A percentile compares a stretch with the other conserved stretches of the same genome.
Evolutionary conservation across 2,113 vertebrate genomes (phyloP).

Genomic region (Aix galericulata): DNA sequence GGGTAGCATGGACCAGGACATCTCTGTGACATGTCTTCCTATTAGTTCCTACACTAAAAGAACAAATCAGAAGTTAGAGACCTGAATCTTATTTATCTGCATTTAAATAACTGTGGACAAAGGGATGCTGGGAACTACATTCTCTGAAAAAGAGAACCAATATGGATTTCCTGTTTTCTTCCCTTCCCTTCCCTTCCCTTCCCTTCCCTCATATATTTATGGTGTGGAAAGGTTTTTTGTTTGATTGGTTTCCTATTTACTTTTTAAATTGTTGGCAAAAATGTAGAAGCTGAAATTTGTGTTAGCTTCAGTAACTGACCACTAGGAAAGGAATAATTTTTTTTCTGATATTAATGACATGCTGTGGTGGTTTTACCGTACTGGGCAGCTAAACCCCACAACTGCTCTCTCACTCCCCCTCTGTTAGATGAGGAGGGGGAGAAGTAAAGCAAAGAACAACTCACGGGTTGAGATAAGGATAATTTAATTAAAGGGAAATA

Average conservation of each 20-base stretch:
- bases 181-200: too few relatives aligned
- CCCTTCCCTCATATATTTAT: background rate
- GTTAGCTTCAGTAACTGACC: background rate
- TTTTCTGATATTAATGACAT: background rate
- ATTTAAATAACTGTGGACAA: background rate
- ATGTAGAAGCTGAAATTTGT: background rate
- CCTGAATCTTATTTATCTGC: background rate
- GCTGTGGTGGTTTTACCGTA: too few relatives aligned
- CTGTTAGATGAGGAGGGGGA: too few relatives aligned
- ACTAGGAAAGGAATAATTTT: background rate
- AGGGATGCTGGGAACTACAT: background rate
- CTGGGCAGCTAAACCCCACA: too few relatives aligned
- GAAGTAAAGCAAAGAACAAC: too few relatives aligned
- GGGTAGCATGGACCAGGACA: background rate
- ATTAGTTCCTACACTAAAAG: background rate
- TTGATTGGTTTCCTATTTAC: background rate
- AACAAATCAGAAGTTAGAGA: background rate
- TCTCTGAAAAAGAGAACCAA: background rate
- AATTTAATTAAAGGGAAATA: too few relatives aligned
- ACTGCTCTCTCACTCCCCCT: too few relatives aligned
- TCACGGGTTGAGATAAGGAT: too few relatives aligned
- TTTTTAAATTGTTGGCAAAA: background rate
- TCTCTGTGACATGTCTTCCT: fast-evolving
- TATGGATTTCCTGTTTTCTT: background rate
- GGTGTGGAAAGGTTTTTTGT: background rate